phyloP scores from a whole-genome alignment of 2,113 vertebrate genomes.

The Echinops telfairi region DNA sequence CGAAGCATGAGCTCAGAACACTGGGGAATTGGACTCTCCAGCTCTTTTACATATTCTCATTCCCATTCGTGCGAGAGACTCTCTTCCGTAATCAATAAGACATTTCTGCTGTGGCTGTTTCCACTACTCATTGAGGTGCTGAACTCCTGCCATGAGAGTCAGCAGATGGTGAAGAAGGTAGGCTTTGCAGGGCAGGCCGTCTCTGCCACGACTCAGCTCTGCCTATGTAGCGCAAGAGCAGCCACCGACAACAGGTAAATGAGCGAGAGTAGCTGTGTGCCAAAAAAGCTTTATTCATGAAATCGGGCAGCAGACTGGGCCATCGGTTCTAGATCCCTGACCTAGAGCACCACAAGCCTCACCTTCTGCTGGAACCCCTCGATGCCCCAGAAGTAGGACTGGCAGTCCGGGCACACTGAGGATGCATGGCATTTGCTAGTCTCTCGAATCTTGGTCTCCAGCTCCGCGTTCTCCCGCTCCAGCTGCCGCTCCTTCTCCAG shows the following conservation, averaged over 20 bases:
- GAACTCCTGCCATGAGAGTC: background rate
- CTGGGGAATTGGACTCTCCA: too few species aligned
- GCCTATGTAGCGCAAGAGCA: background rate
- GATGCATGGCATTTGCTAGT: slow-evolving; percentile 6
- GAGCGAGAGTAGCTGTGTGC: background rate
- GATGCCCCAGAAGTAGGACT: slow-evolving; percentile 20
- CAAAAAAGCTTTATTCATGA: slow-evolving; percentile 27
- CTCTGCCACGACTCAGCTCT: background rate
- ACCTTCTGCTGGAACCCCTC: slow-evolving; percentile 68
- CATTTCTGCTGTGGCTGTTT: background rate
- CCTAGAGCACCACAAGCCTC: background rate
- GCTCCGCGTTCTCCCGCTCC: slow-evolving; percentile 78
- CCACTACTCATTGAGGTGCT: background rate
- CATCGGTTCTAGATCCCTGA: too few species aligned
- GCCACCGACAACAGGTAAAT: too few species aligned
- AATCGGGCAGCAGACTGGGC: background rate
- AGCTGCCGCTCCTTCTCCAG: background rate
- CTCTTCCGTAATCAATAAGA: background rate
- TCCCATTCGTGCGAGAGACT: background rate
- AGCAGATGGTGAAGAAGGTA: background rate
- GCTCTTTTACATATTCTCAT: background rate
- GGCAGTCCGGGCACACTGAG: slow-evolving; percentile 43
- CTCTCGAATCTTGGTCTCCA: slow-evolving; percentile 83
- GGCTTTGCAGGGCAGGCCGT: background rate
- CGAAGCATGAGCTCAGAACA: background rate